Base-by-base conservation (phyloP, 23 tunicate species). In the Halocynthia roretzi region DNA sequence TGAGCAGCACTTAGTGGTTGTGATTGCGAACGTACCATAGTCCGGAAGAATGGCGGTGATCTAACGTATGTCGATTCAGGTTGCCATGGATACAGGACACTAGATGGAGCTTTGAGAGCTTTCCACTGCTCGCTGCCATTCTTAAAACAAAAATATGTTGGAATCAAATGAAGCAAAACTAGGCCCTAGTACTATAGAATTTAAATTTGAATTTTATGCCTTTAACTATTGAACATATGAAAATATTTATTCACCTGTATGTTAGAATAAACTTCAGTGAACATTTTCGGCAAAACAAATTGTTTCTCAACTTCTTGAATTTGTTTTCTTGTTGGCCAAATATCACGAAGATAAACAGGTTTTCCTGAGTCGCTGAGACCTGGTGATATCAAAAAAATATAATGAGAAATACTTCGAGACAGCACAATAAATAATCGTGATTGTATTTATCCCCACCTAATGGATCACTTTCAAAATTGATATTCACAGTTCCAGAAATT, bases 41-140 rank as follows among this genome's bases (percentile, higher is more conserved):
- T 72, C 58, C 76, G 75, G 71, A 94, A 94, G 61, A 94, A 94
- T 18, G 99, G 99, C n/a, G 99, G 99, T 8, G 95, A 84, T 76
- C 86, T 86, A 22, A 94, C 79, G 78, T 87, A 87, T 0, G 95
- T 94, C 10, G 99, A 94, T 55, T 89, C 84, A 8, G 71, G 62
- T 51, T 81, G 77, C 99, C 99, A 87, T 51, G 88, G 89, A 74
- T 88, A 94, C 64, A 87, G 71, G 50, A 81, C 86, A 74, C 99
- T 88, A 51, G 76, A 50, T 64, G 91, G 87, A 19, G 90, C 84
- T 22, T 81, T 51, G 50, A 94, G 83, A 5, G 90, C 67, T 61
- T 83, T 94, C 99, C 99, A 94, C 60, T 81, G 78, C 48, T 81
- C 87, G 63, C 85, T 94, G 57, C 95, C 99, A 67, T 77, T 71